Evolutionary conservation across 2,888 invertebrate species (phyloP), one percentile per base, ranked within the genome.

Genomic region (Tridacna crocea): DNA sequence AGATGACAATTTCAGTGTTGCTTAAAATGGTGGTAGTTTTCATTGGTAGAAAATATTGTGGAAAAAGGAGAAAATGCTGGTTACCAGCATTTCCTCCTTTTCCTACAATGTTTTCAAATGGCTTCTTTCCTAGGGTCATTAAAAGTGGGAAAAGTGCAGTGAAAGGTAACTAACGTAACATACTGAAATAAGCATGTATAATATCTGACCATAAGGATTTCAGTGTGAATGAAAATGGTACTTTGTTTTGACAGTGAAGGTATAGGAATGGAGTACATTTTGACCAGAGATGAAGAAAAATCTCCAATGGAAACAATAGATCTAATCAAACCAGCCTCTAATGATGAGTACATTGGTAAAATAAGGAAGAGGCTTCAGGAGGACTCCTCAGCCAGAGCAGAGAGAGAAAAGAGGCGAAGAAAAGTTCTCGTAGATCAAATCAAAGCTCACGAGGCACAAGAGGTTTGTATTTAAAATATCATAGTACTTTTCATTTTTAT

Each of bases 351-450:
- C 87, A 94, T 94, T 55, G 90, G 90, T 24, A 92, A 92, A 80
- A 94, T 94, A 77, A 85, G 93, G 48, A 93, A 92, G 77, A 86
- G 94, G 17, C 90, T 94, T 19, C 90, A 94, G n/a, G 94, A 94
- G 81, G 94, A 94, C 83, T 89, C 91, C 11, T 87, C 92, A n/a
- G 94, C 94, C 0, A 85, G 94, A 22, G 91, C 88, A 26, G 94
- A 94, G 77, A 81, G 94, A 75, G 94, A 94, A 84, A 94, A 94
- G 79, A 85, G 94, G 36, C 87, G 94, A 15, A 88, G 94, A 55
- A 94, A 94, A 88, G 94, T 94, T 27, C 85, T 94, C 10, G 93
- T 93, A 12, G 94, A 94, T 84, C 94, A 94, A 85, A 89, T 94
- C 86, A 92, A 90, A 73, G 92, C 94, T 17, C 94, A 94, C 80